Evolutionary conservation across 2,113 vertebrate genomes (phyloP), one percentile per base, ranked within the genome.

Genomic region (rabbit (Oryctolagus cuniculus)): DNA sequence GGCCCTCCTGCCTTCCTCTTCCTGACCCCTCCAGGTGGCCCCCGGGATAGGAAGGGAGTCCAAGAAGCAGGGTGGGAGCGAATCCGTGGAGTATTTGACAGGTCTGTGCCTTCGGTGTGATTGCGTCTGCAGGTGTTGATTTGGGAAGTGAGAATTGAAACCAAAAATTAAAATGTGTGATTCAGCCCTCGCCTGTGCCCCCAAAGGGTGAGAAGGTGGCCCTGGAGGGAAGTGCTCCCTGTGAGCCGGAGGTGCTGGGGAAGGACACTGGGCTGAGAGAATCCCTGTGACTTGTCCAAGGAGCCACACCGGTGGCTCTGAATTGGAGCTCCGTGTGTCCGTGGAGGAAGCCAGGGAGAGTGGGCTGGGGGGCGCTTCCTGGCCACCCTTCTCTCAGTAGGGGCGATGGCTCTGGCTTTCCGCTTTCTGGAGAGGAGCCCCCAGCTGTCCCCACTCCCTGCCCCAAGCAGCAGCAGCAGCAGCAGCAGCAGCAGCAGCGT

Each of bases 91-190:
- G 21, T 29, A 2, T 29, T 58, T 19, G 55, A 17, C 70, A 75
- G 75, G n/a, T 49, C 87, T 51, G 31, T 55, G 36, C n/a, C 34
- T 63, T 84, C 74, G 11, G 81, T 10, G 6, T 53, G 67, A 38
- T 64, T 73, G 77, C 10, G 1, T 19, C 80, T 17, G 34, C 55
- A 89, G 58, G 58, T 82, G 58, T 69, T 84, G 31, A 63, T 64
- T 93, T 31, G 79, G 64, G 74, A 78, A 84, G 74, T 70, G 75
- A 94, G 74, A 95, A 93, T 61, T 21, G 34, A 70, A 86, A 69
- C 49, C 25, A 27, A 61, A 69, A 55, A 17, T 17, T 27, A 64
- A 34, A 58, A 12, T 6, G 11, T 58, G 31, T 64, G 90, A 44
- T 55, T 82, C 17, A 21, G 67, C 8, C 12, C 63, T 7, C 1